Evolutionary conservation across 2,888 invertebrate genomes (phyloP).

Genomic region (Scaptomyza cyrtandrae): DNA sequence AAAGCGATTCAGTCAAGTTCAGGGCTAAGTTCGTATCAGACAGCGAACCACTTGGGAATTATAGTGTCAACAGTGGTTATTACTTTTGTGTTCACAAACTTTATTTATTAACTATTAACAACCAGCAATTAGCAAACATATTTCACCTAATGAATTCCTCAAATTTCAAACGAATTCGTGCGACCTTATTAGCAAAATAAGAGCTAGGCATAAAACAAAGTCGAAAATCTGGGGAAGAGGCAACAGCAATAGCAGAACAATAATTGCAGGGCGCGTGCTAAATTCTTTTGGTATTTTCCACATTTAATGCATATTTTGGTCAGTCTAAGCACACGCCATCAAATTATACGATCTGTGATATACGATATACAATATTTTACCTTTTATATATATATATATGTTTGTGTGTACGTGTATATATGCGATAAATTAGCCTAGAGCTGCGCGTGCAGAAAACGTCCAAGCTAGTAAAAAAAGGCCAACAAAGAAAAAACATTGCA

Average conservation of each 20-base stretch:
- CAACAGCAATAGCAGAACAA: neutral
- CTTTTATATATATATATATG: conserved; percentile 22
- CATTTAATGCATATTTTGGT: conserved; percentile 73
- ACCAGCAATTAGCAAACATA: conserved; percentile 11
- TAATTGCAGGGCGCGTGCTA: conserved; percentile 70
- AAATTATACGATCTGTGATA: conserved; percentile 67
- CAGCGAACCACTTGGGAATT: conserved; percentile 2
- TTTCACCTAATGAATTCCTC: conserved; percentile 15
- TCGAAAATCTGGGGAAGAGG: no score
- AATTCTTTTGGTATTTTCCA: conserved; percentile 60
- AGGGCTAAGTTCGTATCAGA: conserved; percentile 24
- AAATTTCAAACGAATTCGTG: conserved; percentile 7
- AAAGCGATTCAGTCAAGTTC: conserved; percentile 31
- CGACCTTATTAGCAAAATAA: conserved; percentile 20
- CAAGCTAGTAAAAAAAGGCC: conserved; percentile 20
- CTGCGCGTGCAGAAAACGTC: conserved; percentile 40
- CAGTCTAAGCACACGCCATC: conserved; percentile 63
- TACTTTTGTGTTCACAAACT: neutral
- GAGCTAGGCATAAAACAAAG: no score
- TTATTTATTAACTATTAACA: neutral
- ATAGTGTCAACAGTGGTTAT: neutral
- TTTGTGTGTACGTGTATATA: conserved; percentile 6
- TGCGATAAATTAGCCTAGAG: conserved; percentile 29
- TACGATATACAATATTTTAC: conserved; percentile 26
- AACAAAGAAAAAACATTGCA: conserved; percentile 50